Conservation (phyloP, 1,140 invertebrate genomes). For the Cydia amplana region DNA sequence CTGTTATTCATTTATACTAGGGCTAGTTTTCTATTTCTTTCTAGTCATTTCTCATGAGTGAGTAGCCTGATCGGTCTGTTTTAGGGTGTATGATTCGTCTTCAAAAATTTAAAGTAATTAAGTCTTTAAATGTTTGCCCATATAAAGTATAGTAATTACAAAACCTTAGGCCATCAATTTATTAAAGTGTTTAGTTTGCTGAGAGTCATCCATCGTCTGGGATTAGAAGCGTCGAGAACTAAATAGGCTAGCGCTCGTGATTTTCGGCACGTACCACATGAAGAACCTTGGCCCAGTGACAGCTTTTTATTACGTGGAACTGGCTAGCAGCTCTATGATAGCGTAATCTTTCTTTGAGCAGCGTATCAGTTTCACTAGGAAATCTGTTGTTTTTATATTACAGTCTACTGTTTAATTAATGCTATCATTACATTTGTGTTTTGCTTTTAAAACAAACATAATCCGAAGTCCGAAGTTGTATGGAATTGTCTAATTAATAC, state of each 20-base stretch:
- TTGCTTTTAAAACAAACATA: neutral
- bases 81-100: too few species aligned
- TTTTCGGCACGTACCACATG: conserved; percentile 15
- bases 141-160: too few species aligned
- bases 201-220: neutral
- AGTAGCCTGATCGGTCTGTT: neutral
- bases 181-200: too few species aligned
- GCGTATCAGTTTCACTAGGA: neutral
- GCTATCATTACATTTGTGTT: neutral
- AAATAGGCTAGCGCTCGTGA: neutral
- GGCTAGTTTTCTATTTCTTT: neutral
- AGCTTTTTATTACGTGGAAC: neutral
- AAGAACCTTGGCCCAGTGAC: conserved; percentile 3
- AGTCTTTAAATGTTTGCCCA: neutral
- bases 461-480: neutral
- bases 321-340: neutral
- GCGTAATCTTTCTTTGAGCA: neutral
- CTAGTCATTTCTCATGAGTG: neutral
- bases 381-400: neutral
- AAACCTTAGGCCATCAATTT: too few species aligned
- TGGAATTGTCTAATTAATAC: neutral
- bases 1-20: neutral
- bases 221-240: neutral
- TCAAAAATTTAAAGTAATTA: too few species aligned
- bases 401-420: neutral